Percentiles rank a stretch among this genome's conserved stretches.
Evolutionary conservation across 2,888 invertebrate species (phyloP).

Genomic region (Pteria penguin): DNA sequence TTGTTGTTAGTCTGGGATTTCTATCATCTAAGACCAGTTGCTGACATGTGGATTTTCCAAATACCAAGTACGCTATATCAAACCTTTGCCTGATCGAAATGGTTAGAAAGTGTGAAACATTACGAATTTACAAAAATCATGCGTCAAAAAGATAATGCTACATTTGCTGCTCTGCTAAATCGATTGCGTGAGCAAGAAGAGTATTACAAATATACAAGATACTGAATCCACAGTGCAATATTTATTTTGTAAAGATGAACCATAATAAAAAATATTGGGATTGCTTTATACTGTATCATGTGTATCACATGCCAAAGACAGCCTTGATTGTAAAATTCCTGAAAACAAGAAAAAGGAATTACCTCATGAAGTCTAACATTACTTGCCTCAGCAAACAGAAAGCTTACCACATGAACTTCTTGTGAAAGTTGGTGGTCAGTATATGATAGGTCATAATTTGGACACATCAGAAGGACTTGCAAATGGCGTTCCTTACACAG

Average conservation of each 20-base stretch:
- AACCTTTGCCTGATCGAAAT: not conserved
- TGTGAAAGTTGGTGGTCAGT: slow-evolving; percentile 16
- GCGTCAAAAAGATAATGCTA: not conserved
- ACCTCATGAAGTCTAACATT: not conserved
- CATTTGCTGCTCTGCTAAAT: not conserved
- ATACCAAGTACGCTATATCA: not conserved
- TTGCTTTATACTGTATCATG: not conserved
- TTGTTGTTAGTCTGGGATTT: not conserved
- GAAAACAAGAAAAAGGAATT: not conserved
- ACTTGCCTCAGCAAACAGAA: not conserved
- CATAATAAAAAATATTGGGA: not conserved
- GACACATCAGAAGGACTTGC: slow-evolving; percentile 18
- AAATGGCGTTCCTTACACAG: slow-evolving; percentile 12
- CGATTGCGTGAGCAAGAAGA: not conserved
- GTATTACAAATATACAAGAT: not conserved
- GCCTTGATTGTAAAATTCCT: not conserved
- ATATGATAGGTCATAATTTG: slow-evolving; percentile 16
- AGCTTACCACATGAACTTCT: not conserved
- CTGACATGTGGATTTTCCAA: not conserved
- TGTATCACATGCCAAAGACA: not conserved
- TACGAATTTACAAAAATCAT: not conserved
- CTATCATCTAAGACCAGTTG: not conserved
- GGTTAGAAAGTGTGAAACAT: not conserved
- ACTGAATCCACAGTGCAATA: not conserved
- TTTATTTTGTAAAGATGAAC: not conserved